Base-by-base conservation (phyloP, 2,113 vertebrate genomes). In the Atherinomorus stipes region DNA sequence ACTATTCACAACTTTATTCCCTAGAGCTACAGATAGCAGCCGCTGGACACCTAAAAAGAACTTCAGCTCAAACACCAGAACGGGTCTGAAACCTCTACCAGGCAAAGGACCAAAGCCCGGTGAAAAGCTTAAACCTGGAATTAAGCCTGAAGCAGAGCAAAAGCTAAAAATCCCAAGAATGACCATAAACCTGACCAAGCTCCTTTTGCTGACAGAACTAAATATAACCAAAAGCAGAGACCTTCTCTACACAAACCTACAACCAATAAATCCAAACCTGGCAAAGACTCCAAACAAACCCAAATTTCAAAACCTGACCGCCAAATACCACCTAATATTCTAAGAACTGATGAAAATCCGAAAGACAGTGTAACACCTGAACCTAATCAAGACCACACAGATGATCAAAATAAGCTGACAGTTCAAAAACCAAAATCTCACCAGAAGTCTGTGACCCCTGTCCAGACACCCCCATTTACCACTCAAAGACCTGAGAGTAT, bases 201-300 rank as follows among this genome's bases (percentile, higher is more conserved):
- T 31, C 47, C 62, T 71, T 34, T 28, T 26, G 21, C 77, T 45
- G 74, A 78, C 57, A 63, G 47, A 58, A 25, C 28, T 28, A 86
- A 86, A 64, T 16, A 12, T 11, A 54, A 71, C 58, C 84, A 65
- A 68, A 89, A 76, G 38, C 76, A 64, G 45, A 82, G 47, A 7
- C 61, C 65, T 50, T 10, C 47, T 22, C 37, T 34, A 1, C 64
- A 44, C 12, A 89, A 82, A 85, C 64, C 72, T 7, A 45, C n/a
- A 73, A 34, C 10, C 2, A 10, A 64, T 16, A 71, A 44, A 42
- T 19, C 50, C 25, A 88, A 76, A 79, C 51, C 71, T 59, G 61
- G 21, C 45, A 79, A 59, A 54, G 45, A 64, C 5, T 60, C 49
- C 0, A 63, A 31, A 66, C 38, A 1, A 28, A 47, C 28, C 11